phyloP scores from a whole-genome alignment of 2,113 vertebrate species.

The Notiomystis cincta region DNA sequence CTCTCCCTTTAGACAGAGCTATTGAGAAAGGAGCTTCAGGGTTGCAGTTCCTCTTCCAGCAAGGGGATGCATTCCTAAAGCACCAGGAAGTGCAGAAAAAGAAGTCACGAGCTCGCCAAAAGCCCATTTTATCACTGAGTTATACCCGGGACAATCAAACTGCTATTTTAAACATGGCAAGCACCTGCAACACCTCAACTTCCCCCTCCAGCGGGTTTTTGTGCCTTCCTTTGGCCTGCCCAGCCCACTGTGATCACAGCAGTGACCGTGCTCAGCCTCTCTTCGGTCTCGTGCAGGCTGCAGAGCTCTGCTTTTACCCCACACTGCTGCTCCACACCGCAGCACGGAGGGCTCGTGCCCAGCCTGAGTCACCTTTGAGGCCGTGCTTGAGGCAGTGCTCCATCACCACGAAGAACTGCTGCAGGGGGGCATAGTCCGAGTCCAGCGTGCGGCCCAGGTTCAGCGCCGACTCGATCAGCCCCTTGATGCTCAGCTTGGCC shows the following conservation, averaged over 20 bases:
- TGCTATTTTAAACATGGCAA: fast-evolving
- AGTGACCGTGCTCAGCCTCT: neutral
- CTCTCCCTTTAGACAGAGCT: neutral
- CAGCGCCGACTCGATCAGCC: conserved; percentile 93
- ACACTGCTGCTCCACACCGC: fast-evolving
- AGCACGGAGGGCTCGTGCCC: fast-evolving
- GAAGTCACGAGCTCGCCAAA: neutral
- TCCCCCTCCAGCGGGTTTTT: too few species aligned
- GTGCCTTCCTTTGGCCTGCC: neutral
- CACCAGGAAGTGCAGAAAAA: neutral
- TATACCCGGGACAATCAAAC: fast-evolving
- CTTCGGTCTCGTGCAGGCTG: fast-evolving
- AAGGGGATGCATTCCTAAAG: neutral
- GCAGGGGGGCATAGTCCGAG: conserved; percentile 94
- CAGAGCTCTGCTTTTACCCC: fast-evolving
- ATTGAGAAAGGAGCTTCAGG: neutral
- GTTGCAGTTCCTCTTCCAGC: neutral
- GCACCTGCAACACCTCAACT: neutral
- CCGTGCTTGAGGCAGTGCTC: conserved; percentile 98
- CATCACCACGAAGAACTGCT: conserved; percentile 99
- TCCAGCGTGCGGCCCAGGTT: conserved; percentile 95
- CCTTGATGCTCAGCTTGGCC: conserved; percentile 98
- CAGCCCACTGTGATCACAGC: fast-evolving
- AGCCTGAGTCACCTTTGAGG: conserved; percentile 82
- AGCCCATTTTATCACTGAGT: neutral